Evolutionary conservation across 2,888 invertebrate genomes (phyloP).

Genomic region (Imbricaverruca yamaguchii): DNA sequence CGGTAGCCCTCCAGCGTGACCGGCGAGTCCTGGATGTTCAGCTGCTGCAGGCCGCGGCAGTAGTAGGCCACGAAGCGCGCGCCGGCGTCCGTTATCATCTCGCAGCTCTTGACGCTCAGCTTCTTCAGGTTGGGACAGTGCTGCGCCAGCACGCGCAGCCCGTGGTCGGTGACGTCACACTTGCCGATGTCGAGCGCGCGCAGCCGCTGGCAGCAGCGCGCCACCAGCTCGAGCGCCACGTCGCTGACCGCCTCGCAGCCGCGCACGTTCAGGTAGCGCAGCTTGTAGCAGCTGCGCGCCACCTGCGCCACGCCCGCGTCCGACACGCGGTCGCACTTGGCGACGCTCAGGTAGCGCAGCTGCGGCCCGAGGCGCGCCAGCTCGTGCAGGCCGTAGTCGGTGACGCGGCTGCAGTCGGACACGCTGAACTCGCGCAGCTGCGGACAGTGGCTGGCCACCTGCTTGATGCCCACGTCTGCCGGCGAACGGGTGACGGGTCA

Average conservation of each 20-base stretch:
- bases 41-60: constrained; percentile 77
- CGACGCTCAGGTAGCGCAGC: constrained; percentile 81
- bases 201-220: constrained; percentile 73
- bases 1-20: constrained; percentile 81
- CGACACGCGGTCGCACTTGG: constrained; percentile 77
- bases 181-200: constrained; percentile 85
- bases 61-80: constrained; percentile 81
- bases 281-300: constrained; percentile 75
- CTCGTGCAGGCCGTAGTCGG: constrained; percentile 85
- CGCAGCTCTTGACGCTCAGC: constrained; percentile 80
- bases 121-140: constrained; percentile 85
- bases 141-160: constrained; percentile 73
- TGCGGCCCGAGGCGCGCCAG: constrained; percentile 76
- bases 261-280: constrained; percentile 71
- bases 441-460: constrained; percentile 78
- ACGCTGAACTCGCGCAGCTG: constrained; percentile 78
- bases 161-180: constrained; percentile 86
- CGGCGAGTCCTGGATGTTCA: constrained; percentile 88
- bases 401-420: constrained; percentile 79
- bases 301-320: constrained; percentile 83
- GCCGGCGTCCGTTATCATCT: constrained; percentile 81
- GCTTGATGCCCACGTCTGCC: constrained; percentile 80
- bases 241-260: constrained; percentile 93
- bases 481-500: background rate
- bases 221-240: constrained; percentile 76